Percentiles rank a stretch among this genome's conserved stretches.
phyloP scores from a whole-genome alignment of 2,888 invertebrate species.

The Eupithecia centaureata region DNA sequence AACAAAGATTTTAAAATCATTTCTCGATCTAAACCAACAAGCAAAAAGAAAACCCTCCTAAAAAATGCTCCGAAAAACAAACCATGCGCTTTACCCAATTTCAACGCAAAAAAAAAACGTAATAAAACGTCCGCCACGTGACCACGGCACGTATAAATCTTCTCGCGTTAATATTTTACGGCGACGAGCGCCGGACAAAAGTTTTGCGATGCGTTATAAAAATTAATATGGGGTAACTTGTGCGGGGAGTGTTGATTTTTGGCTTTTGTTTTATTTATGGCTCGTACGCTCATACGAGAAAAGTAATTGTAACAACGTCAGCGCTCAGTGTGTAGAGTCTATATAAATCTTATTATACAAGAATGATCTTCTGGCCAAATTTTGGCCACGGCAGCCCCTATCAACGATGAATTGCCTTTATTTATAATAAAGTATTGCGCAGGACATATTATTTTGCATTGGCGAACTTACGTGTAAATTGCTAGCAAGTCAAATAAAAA shows the following conservation, averaged over 20 bases:
- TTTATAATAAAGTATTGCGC: no score
- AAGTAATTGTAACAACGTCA: neutral
- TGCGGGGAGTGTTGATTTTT: constrained; percentile 9
- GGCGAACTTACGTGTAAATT: no score
- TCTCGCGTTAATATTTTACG: constrained; percentile 73
- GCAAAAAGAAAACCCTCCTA: neutral
- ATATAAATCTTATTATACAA: no score
- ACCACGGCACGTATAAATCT: constrained; percentile 69
- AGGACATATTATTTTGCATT: no score
- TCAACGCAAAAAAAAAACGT: constrained; percentile 64
- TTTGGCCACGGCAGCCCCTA: no score
- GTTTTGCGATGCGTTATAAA: constrained; percentile 65
- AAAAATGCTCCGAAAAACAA: constrained; percentile 38
- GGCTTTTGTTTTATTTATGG: constrained; percentile 25
- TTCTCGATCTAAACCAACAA: neutral
- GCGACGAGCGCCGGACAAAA: constrained; percentile 59
- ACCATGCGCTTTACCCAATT: constrained; percentile 43
- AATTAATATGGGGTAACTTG: constrained; percentile 66
- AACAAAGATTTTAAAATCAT: neutral
- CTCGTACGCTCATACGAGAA: neutral
- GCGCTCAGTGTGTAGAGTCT: neutral
- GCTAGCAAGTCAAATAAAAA: no score
- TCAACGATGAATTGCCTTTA: no score
- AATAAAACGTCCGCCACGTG: constrained; percentile 78
- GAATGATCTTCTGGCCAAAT: no score